phyloP scores from a whole-genome alignment of 1,140 invertebrate genomes.

The Coptotermes formosanus region DNA sequence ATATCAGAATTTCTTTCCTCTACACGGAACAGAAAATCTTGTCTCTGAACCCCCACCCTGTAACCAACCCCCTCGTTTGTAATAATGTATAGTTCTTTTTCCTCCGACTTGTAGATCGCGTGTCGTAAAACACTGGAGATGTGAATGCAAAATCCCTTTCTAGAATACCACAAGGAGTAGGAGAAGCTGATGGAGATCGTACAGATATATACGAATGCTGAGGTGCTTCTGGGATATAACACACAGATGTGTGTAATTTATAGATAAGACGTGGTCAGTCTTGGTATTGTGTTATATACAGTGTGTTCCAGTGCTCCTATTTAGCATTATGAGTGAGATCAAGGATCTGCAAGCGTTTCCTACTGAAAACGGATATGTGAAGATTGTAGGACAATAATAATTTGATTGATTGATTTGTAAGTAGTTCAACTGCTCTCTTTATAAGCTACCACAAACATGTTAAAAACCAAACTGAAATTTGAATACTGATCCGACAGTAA shows the following conservation, averaged over 20 bases:
- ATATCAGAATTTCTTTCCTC: neutral
- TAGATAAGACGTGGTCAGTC: constrained; percentile 25
- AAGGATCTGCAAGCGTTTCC: too few relatives aligned
- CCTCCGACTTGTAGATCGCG: constrained; percentile 11
- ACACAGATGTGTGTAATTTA: constrained; percentile 27
- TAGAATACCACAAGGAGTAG: neutral
- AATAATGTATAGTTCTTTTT: too few relatives aligned
- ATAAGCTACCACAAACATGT: too few relatives aligned
- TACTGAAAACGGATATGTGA: too few relatives aligned
- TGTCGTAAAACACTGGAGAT: constrained; percentile 14
- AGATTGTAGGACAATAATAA: too few relatives aligned
- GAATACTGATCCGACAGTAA: too few relatives aligned
- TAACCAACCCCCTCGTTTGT: too few relatives aligned
- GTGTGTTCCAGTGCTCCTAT: neutral
- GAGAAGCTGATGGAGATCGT: neutral
- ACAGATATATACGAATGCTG: neutral
- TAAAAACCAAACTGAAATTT: too few relatives aligned
- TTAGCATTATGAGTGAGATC: too few relatives aligned
- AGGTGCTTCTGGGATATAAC: neutral
- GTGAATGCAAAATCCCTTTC: constrained; percentile 12
- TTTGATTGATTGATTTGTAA: too few relatives aligned
- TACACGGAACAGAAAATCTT: neutral
- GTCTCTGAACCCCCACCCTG: neutral
- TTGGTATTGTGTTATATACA: neutral
- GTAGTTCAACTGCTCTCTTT: too few relatives aligned